Base-by-base conservation (phyloP, 2,888 invertebrate genomes). In the Gonocerus acuteangulatus region DNA sequence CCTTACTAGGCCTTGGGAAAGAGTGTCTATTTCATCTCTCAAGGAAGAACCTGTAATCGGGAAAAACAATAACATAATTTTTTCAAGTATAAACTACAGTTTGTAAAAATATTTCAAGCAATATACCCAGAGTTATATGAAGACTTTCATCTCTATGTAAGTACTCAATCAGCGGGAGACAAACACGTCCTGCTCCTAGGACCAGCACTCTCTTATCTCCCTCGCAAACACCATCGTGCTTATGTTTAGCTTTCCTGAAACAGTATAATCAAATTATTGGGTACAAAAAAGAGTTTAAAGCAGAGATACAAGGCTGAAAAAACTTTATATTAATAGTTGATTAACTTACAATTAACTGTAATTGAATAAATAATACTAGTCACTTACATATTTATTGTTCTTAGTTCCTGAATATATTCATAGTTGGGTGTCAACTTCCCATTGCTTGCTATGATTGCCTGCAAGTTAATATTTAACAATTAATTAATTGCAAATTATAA, bases 361-460 rank as follows among this genome's bases (percentile, higher is more conserved):
- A 45, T 61, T 61, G 49, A 13, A 44, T 62, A 1, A 11, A 9
- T 42, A n/a, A 39, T 9, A 9, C 4, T 9, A 39, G 39, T 23
- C 27, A 70, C 73, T 78, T 74, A 83, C 81, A 76, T 78, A 67
- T 81, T 82, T 1, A 81, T 72, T 69, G 81, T 82, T 62, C 97
- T 80, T 16, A 99, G 76, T 65, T 95, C 94, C 70, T 87, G 83
- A 70, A 99, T 99, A 73, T 99, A 99, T 74, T 95, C 86, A 74
- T 87, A 99, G 70, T 90, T 86, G 4, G 93, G 85, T 0, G 97
- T 96, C 66, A 99, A 76, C 70, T 81, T 79, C 27, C 97, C 97
- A 73, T 97, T 95, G 70, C 94, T 95, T 0, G 95, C 90, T 67
- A 99, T 97, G 59, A 97, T 90, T 6, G 99, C 96, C 90, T 92